Evolutionary conservation across 2,113 vertebrate genomes (phyloP).

Genomic region (Rhinichthys klamathensis): DNA sequence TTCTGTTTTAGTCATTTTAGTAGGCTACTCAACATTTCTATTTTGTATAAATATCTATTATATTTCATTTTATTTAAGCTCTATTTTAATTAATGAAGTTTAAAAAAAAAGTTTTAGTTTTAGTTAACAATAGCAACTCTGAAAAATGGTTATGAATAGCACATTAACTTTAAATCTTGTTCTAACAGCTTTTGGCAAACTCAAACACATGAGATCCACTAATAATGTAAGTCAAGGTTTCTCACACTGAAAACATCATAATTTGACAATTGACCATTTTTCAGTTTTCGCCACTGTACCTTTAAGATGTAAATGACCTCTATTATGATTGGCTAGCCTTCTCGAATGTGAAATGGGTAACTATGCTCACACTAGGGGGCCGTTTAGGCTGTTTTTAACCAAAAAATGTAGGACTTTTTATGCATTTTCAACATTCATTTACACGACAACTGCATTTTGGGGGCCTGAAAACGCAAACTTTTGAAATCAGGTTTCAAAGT

Average conservation of each 20-base stretch:
- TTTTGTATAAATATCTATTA: background rate
- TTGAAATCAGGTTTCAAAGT: too few species aligned
- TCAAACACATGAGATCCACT: background rate
- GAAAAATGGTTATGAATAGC: background rate
- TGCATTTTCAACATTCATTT: too few species aligned
- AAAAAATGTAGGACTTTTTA: too few species aligned
- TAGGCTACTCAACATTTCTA: too few species aligned
- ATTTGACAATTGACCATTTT: background rate
- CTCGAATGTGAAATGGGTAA: background rate
- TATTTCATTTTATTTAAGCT: background rate
- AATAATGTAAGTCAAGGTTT: background rate
- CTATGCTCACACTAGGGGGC: background rate
- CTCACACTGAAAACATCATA: background rate
- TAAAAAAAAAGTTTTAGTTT: background rate
- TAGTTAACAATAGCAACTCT: background rate
- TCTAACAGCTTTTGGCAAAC: background rate
- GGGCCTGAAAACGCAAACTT: too few species aligned
- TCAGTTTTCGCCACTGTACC: background rate
- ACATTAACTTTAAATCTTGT: background rate
- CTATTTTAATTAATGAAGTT: background rate
- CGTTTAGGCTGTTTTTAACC: too few species aligned
- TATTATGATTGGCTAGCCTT: background rate
- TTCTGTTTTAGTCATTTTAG: background rate
- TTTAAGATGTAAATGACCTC: conserved; percentile 5
- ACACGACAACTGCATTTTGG: too few species aligned